Conservation (phyloP, 2,113 vertebrate genomes). For the Salvelinus namaycush region DNA sequence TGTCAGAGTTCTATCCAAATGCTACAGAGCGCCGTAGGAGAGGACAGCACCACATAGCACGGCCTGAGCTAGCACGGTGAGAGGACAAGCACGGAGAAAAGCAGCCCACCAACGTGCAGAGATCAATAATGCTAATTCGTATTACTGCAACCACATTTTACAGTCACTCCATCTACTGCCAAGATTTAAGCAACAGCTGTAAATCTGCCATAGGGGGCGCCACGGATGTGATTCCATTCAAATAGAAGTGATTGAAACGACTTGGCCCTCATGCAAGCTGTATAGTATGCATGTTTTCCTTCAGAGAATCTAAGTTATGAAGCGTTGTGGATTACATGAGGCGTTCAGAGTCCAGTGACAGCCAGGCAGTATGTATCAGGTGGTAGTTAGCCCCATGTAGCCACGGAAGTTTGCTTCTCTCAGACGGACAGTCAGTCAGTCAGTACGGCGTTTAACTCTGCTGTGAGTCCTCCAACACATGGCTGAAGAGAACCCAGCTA, state of each 20-base stretch:
- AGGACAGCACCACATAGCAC: neutral
- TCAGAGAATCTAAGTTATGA: conserved; percentile 16
- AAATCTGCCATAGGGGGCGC: conserved; percentile 21
- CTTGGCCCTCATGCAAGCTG: conserved; percentile 14
- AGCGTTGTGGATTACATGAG: conserved; percentile 23
- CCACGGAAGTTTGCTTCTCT: neutral
- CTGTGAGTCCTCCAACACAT: conserved; percentile 28
- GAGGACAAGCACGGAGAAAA: neutral
- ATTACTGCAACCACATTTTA: conserved; percentile 31
- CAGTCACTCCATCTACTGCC: conserved; percentile 8
- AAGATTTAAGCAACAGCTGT: conserved; percentile 11
- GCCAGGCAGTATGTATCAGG: conserved; percentile 9
- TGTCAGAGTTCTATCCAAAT: conserved; percentile 8
- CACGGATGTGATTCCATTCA: conserved; percentile 32
- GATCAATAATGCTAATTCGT: conserved; percentile 45
- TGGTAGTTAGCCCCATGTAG: conserved; percentile 2
- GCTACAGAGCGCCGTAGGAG: neutral
- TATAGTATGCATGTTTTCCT: conserved; percentile 33
- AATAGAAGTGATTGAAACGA: conserved; percentile 33
- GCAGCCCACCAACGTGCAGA: neutral
- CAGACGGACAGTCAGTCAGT: neutral
- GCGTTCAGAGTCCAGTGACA: conserved; percentile 32
- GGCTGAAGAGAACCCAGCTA: neutral
- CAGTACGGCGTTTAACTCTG: conserved; percentile 17
- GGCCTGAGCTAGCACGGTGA: neutral